Evolutionary conservation across 2,888 invertebrate genomes (phyloP).

Genomic region (Cosmia pyralina): DNA sequence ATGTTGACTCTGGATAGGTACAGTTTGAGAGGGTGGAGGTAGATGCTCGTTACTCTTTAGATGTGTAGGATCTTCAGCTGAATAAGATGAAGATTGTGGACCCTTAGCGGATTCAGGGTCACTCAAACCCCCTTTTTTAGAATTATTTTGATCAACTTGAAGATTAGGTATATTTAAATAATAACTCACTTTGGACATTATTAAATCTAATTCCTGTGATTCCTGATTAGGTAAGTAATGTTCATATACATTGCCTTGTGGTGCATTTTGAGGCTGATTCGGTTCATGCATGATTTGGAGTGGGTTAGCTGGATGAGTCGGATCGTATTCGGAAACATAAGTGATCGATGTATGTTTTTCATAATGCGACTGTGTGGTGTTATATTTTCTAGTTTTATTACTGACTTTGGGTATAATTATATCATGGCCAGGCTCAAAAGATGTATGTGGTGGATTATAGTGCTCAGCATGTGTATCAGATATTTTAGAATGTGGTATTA

Average conservation of each 20-base stretch:
- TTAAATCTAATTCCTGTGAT: slow-evolving; percentile 6
- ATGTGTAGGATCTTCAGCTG: background rate
- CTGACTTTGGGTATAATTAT: background rate
- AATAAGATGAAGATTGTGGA: background rate
- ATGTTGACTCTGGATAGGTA: background rate
- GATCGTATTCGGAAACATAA: slow-evolving; percentile 14
- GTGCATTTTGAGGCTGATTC: background rate
- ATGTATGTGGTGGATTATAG: background rate
- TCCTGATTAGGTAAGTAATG: slow-evolving; percentile 3
- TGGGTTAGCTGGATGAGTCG: background rate
- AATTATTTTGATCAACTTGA: slow-evolving; percentile 2
- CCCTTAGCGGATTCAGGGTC: background rate
- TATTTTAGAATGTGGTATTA: background rate
- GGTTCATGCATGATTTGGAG: background rate
- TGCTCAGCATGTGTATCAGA: background rate
- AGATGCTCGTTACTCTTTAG: background rate
- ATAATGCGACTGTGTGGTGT: slow-evolving; percentile 14
- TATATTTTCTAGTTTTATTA: slow-evolving; percentile 12
- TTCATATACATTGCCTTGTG: background rate
- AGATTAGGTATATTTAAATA: slow-evolving; percentile 19
- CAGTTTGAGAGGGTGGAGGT: background rate
- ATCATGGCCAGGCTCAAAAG: background rate
- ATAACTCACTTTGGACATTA: slow-evolving; percentile 11
- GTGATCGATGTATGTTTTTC: slow-evolving; percentile 8
- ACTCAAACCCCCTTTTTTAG: background rate